Percentiles rank a stretch among this genome's conserved stretches.
phyloP scores from a whole-genome alignment of 2,797 vertebrate species.

The Cossypha caffra region DNA sequence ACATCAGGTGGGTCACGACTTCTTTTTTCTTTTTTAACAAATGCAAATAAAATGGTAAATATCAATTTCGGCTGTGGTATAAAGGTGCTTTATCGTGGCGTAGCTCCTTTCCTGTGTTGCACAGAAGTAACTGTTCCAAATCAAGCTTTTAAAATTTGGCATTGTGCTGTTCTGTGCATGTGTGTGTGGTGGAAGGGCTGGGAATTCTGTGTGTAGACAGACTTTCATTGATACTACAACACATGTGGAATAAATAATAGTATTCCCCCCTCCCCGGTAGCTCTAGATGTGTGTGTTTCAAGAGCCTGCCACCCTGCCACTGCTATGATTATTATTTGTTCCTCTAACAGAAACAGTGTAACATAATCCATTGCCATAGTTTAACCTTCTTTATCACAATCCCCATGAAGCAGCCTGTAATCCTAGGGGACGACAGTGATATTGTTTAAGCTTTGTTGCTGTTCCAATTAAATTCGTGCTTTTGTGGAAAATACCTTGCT shows the following conservation, averaged over 20 bases:
- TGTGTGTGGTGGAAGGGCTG: conserved; percentile 13
- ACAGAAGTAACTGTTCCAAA: background rate
- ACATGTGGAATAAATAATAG: conserved; percentile 59
- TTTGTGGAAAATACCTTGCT: conserved; percentile 41
- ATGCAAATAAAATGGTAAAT: background rate
- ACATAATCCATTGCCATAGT: conserved; percentile 58
- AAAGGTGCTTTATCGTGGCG: conserved; percentile 18
- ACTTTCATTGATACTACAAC: conserved; percentile 55
- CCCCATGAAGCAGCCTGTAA: conserved; percentile 33
- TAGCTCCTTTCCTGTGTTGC: conserved; percentile 6
- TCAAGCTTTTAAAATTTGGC: conserved; percentile 17
- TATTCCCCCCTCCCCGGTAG: background rate
- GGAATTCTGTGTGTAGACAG: conserved; percentile 48
- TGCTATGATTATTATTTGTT: conserved; percentile 58
- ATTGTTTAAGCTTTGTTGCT: conserved; percentile 44
- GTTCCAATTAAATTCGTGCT: conserved; percentile 55
- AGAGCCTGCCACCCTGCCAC: conserved; percentile 32
- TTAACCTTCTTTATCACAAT: conserved; percentile 59
- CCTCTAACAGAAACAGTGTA: conserved; percentile 4
- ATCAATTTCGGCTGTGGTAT: background rate
- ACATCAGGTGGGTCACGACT: background rate
- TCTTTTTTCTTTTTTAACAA: background rate
- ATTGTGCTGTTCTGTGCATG: background rate
- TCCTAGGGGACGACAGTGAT: conserved; percentile 47
- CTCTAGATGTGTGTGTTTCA: conserved; percentile 32